Evolutionary conservation across 2,888 invertebrate genomes (phyloP).

Genomic region (Euzetes globulus): DNA sequence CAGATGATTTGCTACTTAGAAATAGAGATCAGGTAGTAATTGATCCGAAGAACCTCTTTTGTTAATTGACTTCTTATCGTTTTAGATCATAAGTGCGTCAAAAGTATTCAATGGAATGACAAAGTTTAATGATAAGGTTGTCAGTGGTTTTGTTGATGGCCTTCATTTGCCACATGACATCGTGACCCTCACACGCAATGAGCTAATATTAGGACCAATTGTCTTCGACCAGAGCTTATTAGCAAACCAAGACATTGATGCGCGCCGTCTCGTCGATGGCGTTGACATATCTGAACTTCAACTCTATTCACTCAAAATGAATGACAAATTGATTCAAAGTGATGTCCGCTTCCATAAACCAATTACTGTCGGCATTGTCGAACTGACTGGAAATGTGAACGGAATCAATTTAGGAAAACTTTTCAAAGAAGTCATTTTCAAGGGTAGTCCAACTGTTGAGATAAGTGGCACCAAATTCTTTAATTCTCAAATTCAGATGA

Average conservation of each 20-base stretch:
- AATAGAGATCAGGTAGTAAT: conserved; percentile 22
- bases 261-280: conserved; percentile 36
- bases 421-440: conserved; percentile 34
- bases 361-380: conserved; percentile 32
- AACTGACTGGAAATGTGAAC: conserved; percentile 32
- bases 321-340: conserved; percentile 31
- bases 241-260: conserved; percentile 33
- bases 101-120: conserved; percentile 35
- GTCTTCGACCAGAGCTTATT: conserved; percentile 35
- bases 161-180: conserved; percentile 37
- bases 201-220: conserved; percentile 30
- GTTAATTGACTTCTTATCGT: neutral
- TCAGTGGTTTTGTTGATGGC: conserved; percentile 34
- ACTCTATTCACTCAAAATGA: conserved; percentile 34
- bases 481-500: conserved; percentile 29
- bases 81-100: neutral
- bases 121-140: conserved; percentile 30
- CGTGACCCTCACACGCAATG: conserved; percentile 35
- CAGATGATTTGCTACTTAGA: conserved; percentile 35
- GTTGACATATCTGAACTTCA: conserved; percentile 36
- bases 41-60: neutral
- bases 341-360: conserved; percentile 36
- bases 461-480: conserved; percentile 36
- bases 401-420: conserved; percentile 33
- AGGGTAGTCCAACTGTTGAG: conserved; percentile 27